Evolutionary conservation across 2,113 vertebrate species (phyloP).

Genomic region (Poecilia latipinna): DNA sequence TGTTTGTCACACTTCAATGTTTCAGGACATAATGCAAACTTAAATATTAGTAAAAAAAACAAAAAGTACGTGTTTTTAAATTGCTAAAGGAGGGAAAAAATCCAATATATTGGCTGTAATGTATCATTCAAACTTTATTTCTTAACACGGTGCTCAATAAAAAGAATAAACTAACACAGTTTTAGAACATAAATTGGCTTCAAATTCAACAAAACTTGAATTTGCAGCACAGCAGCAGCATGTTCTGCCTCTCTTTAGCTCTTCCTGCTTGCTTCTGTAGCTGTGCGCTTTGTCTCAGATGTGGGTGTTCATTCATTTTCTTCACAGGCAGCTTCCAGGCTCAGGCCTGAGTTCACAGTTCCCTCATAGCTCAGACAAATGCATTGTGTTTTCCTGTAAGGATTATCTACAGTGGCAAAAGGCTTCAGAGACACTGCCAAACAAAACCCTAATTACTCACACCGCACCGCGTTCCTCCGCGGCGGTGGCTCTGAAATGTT

Average conservation of each 20-base stretch:
- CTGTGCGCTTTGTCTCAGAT: constrained; percentile 49
- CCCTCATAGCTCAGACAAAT: constrained; percentile 64
- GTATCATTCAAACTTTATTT: no score
- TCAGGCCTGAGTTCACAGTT: constrained; percentile 68
- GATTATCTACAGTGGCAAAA: constrained; percentile 63
- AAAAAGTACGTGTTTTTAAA: no score
- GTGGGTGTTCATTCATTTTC: constrained; percentile 68
- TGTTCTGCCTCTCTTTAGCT: constrained; percentile 14
- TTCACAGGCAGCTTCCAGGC: constrained; percentile 59
- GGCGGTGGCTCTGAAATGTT: constrained; percentile 25
- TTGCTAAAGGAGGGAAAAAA: no score
- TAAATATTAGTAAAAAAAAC: no score
- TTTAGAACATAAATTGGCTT: background rate
- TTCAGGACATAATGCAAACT: no score
- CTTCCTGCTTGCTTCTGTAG: constrained; percentile 25
- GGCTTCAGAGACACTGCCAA: constrained; percentile 62
- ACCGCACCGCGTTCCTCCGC: constrained; percentile 30
- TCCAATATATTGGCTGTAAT: no score
- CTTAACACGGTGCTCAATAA: background rate
- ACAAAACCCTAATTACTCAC: constrained; percentile 63
- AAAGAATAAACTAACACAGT: background rate
- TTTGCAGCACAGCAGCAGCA: background rate
- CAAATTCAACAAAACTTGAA: background rate
- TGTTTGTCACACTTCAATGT: no score
- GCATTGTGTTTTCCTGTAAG: constrained; percentile 60